These are phyloP conservation scores for Drosophila basisetae DNA, from an alignment of 2,888 invertebrate species.

Conservation along the genomic window DNA sequence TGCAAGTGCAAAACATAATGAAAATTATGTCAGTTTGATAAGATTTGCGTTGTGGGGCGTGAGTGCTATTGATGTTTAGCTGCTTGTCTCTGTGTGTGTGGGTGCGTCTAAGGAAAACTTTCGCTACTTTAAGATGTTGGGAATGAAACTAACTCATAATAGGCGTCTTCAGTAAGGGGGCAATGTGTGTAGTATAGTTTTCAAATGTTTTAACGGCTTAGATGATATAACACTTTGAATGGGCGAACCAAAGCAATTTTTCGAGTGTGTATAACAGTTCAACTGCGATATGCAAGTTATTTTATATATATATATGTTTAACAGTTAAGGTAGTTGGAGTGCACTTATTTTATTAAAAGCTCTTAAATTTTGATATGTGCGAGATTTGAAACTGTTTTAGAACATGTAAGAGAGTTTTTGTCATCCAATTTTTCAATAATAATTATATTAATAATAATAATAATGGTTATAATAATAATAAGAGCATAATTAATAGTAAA, in stretches of 20 bases:
- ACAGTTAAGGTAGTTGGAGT: not conserved
- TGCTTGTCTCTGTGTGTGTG: conserved; percentile 9
- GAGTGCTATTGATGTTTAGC: conserved; percentile 32
- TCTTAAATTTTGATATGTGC: not conserved
- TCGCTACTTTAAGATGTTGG: conserved; percentile 37
- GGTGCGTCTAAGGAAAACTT: conserved; percentile 54
- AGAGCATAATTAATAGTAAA: not conserved
- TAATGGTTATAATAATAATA: not conserved
- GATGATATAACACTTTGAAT: not conserved
- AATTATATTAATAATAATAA: too few relatives aligned
- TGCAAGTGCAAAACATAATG: conserved; percentile 76
- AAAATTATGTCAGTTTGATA: conserved; percentile 79
- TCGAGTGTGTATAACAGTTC: not conserved
- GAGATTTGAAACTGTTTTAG: not conserved
- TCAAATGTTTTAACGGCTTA: not conserved
- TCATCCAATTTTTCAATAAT: not conserved
- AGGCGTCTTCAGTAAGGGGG: not conserved
- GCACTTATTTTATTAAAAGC: not conserved
- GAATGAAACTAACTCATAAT: conserved; percentile 16
- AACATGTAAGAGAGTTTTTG: not conserved
- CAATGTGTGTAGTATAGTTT: not conserved
- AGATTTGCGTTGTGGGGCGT: conserved; percentile 60
- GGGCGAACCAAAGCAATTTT: not conserved
- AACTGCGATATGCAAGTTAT: too few relatives aligned
- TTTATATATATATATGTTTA: not conserved